Conservation (phyloP, 1,140 invertebrate species). For the Bombus huntii region DNA sequence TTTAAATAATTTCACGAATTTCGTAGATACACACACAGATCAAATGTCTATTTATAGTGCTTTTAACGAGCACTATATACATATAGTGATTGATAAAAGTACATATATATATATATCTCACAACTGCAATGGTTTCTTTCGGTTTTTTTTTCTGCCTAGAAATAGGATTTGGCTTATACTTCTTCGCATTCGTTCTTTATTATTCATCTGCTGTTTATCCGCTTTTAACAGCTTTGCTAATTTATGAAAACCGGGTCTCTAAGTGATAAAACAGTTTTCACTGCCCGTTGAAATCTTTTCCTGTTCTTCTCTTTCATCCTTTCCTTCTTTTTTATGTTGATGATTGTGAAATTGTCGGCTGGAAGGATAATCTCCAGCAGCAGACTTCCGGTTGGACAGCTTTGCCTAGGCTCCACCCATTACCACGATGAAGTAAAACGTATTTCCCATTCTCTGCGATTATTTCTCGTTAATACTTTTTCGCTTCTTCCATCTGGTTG, state of each 20-base stretch:
- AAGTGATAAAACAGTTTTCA: not conserved
- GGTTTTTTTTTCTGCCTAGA: too few species aligned
- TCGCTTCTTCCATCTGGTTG: not conserved
- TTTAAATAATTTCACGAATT: not conserved
- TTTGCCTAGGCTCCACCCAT: not conserved
- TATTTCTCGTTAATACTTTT: not conserved
- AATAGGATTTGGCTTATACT: too few species aligned
- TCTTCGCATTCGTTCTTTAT: too few species aligned
- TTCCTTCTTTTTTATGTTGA: not conserved
- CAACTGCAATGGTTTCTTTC: too few species aligned
- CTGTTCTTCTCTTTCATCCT: not conserved
- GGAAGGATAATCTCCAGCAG: not conserved
- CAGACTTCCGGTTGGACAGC: not conserved
- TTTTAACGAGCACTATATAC: too few species aligned
- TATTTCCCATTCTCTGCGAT: not conserved
- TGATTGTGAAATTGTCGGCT: slow-evolving; percentile 5
- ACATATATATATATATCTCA: too few species aligned
- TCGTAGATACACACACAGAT: not conserved
- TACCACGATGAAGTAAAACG: not conserved
- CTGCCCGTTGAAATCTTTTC: not conserved
- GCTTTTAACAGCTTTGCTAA: not conserved
- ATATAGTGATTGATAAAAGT: too few species aligned
- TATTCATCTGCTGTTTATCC: too few species aligned
- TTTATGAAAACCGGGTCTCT: not conserved
- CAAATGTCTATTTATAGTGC: not conserved